Evolutionary conservation across 2,797 vertebrate genomes (phyloP), one percentile per base, ranked within the genome.

Genomic region (Tinamus major): DNA sequence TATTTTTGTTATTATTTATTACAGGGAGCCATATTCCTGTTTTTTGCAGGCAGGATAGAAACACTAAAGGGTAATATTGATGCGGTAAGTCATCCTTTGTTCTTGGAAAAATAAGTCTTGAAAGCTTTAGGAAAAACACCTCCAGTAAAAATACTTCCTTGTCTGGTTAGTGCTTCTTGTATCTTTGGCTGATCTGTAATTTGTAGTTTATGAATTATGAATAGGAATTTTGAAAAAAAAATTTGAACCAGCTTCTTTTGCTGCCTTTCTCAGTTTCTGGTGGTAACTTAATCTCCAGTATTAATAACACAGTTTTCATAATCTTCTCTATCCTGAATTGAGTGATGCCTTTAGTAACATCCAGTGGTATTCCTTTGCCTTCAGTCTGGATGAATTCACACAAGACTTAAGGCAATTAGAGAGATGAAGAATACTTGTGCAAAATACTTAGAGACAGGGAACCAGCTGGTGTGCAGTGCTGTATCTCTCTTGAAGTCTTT

Each of bases 21-120:
- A 53, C 95, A 99, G 99, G 99, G 99, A 41, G 99, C 99, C 95
- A 99, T 99, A 97, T 99, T 99, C 97, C 98, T 99, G 97, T 99
- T 99, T 97, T 99, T 99, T 78, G 99, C 99, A 76, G 99, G 99
- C 89, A 98, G 99, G 97, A 99, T 99, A 96, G 99, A 99, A 96
- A 99, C 98, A 94, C 99, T 99, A 78, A 99, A 99, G 98, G 99
- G 99, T 97, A 99, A 99, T 96, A 96, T 99, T 94, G 99, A 99
- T 93, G 96, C 94, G 93, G 99, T 99, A 97, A 99, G 99, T 98
- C 91, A 82, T 42, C 13, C 31, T 79, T 94, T 71, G 33, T 16
- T 92, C 67, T 87, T 77, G 63, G 67, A 31, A 94, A 94, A 84
- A 29, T 62, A 37, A 70, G 44, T 58, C 33, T 74, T 26, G 26